phyloP scores from a whole-genome alignment of 2,113 vertebrate genomes.

The Poicephalus gulielmi region DNA sequence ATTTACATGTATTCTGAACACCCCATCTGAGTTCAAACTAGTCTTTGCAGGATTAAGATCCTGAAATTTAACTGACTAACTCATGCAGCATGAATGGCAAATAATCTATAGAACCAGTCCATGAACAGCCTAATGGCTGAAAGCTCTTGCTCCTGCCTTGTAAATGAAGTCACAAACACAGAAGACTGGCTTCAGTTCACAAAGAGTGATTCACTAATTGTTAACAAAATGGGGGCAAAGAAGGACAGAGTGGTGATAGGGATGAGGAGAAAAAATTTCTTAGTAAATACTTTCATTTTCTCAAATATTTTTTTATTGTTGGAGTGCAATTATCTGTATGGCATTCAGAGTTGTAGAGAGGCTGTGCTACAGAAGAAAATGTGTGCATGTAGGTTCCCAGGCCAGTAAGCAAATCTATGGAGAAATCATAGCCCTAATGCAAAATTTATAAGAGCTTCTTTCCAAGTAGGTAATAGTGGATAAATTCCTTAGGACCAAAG shows the following conservation, averaged over 20 bases:
- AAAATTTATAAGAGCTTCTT: slow-evolving; percentile 44
- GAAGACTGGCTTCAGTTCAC: background rate
- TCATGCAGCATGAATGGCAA: background rate
- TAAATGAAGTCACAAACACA: background rate
- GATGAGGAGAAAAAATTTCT: background rate
- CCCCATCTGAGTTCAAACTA: background rate
- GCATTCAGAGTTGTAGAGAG: background rate
- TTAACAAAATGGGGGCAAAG: background rate
- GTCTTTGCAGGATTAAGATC: slow-evolving; percentile 25
- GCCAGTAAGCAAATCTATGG: background rate
- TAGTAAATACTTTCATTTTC: background rate
- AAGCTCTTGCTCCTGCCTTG: background rate
- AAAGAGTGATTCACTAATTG: background rate
- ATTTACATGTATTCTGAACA: background rate
- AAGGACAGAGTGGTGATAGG: background rate
- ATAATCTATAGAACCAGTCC: background rate
- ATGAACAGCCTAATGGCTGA: background rate
- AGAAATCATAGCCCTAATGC: slow-evolving; percentile 4
- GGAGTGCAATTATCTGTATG: background rate
- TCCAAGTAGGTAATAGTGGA: slow-evolving; percentile 10
- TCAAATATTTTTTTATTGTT: background rate
- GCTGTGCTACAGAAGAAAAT: background rate
- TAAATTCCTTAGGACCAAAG: slow-evolving; percentile 54
- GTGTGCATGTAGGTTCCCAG: background rate
- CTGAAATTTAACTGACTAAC: slow-evolving; percentile 26